Conservation (phyloP, 2,888 invertebrate species). For the Erebia palarica region DNA sequence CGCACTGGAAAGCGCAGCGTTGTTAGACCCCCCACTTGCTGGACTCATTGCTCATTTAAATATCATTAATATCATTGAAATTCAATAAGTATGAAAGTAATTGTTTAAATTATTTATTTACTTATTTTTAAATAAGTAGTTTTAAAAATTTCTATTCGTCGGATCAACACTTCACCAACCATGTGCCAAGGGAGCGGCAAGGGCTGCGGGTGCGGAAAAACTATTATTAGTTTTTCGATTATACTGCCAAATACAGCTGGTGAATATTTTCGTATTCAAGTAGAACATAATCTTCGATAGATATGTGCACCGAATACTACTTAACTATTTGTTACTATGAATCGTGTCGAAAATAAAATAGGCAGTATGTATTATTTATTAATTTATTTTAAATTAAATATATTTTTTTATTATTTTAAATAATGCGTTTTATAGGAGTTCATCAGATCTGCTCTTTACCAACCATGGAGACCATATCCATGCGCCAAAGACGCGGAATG, state of each 20-base stretch:
- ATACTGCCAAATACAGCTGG: too few relatives aligned
- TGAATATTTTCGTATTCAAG: too few relatives aligned
- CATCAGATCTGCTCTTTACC: constrained; percentile 70
- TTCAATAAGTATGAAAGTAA: constrained; percentile 11
- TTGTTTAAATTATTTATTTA: constrained; percentile 22
- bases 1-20: too few relatives aligned
- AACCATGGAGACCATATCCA: constrained; percentile 51
- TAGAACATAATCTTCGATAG: too few relatives aligned
- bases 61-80: too few relatives aligned
- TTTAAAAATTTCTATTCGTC: constrained; percentile 41
- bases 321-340: not conserved
- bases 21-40: too few relatives aligned
- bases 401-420: constrained; percentile 34
- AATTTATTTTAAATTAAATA: constrained; percentile 35
- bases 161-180: too few relatives aligned
- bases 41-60: too few relatives aligned
- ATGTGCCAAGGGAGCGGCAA: too few relatives aligned
- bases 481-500: constrained; percentile 30
- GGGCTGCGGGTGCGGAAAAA: too few relatives aligned
- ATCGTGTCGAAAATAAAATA: constrained; percentile 15
- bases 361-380: constrained; percentile 15
- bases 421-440: constrained; percentile 52
- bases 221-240: too few relatives aligned
- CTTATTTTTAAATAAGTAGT: constrained; percentile 16
- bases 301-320: too few relatives aligned